phyloP scores from a whole-genome alignment of 2,797 vertebrate genomes.

The Hafferia zeledoni region DNA sequence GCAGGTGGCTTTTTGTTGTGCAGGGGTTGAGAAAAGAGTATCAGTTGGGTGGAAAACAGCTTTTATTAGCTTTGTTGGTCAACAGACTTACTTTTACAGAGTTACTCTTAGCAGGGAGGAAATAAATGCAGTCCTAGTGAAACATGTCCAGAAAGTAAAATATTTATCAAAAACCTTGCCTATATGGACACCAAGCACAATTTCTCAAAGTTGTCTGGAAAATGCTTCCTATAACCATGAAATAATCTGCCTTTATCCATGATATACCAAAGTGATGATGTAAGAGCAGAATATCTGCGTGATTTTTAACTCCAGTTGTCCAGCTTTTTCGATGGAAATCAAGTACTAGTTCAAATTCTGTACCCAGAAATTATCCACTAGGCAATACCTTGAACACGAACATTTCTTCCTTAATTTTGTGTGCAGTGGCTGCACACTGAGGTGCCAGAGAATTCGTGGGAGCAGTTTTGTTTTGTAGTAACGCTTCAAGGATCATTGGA shows the following conservation, averaged over 20 bases:
- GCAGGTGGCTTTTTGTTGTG: neutral
- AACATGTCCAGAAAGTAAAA: neutral
- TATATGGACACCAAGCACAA: fast-evolving
- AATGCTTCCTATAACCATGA: fast-evolving
- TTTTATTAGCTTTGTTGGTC: neutral
- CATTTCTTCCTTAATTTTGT: neutral
- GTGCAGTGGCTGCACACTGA: neutral
- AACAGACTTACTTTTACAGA: fast-evolving
- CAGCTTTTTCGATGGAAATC: neutral
- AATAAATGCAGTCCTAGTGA: neutral
- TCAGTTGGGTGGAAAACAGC: neutral
- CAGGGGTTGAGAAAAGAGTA: neutral
- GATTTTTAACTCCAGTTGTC: neutral
- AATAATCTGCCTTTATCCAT: neutral
- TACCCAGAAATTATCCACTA: neutral
- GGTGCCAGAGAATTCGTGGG: neutral
- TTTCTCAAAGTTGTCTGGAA: neutral
- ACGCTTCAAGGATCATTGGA: neutral
- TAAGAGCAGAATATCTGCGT: neutral
- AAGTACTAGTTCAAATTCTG: neutral
- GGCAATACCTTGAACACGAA: neutral
- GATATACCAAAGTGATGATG: neutral
- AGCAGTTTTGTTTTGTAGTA: neutral
- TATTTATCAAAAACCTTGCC: neutral
- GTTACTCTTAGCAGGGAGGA: neutral